These are phyloP conservation scores for Sinohyriopsis cumingii DNA, from an alignment of 2,888 invertebrate species.

Conservation along the genomic window DNA sequence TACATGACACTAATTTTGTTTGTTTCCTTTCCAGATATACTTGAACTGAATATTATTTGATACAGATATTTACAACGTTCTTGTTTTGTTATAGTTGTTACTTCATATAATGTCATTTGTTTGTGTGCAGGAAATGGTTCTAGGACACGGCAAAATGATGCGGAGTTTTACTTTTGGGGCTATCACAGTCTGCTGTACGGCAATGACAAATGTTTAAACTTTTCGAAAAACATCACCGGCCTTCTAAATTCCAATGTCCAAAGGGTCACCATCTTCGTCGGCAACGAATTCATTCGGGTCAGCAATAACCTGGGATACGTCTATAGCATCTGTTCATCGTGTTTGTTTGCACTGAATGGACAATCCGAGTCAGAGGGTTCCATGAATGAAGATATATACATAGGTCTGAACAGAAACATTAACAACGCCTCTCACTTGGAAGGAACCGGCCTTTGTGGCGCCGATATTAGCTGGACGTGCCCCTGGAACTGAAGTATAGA, in stretches of 20 bases:
- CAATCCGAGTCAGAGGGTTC: slow-evolving; percentile 1
- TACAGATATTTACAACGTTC: no score
- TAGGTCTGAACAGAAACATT: slow-evolving; percentile 8
- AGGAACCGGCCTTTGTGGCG: slow-evolving; percentile 5
- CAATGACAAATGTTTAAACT: not conserved
- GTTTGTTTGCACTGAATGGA: slow-evolving; percentile 13
- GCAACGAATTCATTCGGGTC: slow-evolving; percentile 7
- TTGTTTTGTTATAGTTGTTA: no score
- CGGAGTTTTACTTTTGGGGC: not conserved
- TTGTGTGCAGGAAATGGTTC: not conserved
- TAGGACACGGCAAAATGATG: slow-evolving; percentile 5
- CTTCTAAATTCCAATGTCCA: not conserved
- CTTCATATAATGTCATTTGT: no score
- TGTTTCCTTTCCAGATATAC: no score
- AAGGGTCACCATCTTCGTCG: not conserved
- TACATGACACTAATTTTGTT: no score
- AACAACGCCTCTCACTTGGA: not conserved
- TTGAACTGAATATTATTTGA: no score
- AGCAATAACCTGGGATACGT: slow-evolving; percentile 7
- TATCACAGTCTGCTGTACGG: not conserved
- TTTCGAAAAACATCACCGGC: not conserved
- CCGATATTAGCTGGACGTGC: slow-evolving; percentile 4
- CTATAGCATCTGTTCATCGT: not conserved
- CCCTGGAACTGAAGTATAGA: not conserved
- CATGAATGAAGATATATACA: slow-evolving; percentile 2